Percentiles rank a stretch among this genome's conserved stretches.
These are phyloP conservation scores for Actias luna DNA, from an alignment of 2,888 invertebrate genomes.

Conservation along the genomic window DNA sequence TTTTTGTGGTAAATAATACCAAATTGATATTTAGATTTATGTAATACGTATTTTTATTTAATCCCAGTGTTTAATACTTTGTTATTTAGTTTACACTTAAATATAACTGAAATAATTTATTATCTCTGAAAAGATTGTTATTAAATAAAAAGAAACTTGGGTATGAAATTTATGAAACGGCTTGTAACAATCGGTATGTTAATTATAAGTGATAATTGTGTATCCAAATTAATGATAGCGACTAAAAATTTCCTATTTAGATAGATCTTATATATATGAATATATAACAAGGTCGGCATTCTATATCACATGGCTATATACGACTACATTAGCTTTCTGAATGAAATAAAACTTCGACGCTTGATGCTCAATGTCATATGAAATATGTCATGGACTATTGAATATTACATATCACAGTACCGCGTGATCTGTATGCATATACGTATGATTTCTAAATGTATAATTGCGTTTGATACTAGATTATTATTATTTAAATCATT, in stretches of 20 bases:
- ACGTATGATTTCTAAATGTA: not conserved
- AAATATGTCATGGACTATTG: slow-evolving; percentile 13
- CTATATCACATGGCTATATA: not conserved
- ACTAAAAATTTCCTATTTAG: not conserved
- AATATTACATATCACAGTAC: not conserved
- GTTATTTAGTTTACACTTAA: too few relatives aligned
- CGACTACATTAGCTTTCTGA: slow-evolving; percentile 7
- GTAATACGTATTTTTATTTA: too few relatives aligned
- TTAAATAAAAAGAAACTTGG: too few relatives aligned
- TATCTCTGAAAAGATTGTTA: too few relatives aligned
- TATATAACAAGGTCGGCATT: not conserved
- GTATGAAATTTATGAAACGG: too few relatives aligned
- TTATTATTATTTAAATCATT: not conserved
- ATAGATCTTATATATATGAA: not conserved
- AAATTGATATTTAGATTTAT: too few relatives aligned
- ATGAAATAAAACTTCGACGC: not conserved
- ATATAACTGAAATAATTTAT: too few relatives aligned
- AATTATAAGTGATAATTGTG: too few relatives aligned
- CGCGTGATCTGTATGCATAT: not conserved
- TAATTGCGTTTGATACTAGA: not conserved
- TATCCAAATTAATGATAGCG: too few relatives aligned
- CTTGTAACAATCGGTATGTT: too few relatives aligned
- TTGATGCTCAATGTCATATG: not conserved
- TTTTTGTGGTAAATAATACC: too few relatives aligned
- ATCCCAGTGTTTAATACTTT: too few relatives aligned